Percentiles rank a stretch among this genome's conserved stretches.
phyloP scores from a whole-genome alignment of 2,113 vertebrate genomes.

The Clinocottus analis region DNA sequence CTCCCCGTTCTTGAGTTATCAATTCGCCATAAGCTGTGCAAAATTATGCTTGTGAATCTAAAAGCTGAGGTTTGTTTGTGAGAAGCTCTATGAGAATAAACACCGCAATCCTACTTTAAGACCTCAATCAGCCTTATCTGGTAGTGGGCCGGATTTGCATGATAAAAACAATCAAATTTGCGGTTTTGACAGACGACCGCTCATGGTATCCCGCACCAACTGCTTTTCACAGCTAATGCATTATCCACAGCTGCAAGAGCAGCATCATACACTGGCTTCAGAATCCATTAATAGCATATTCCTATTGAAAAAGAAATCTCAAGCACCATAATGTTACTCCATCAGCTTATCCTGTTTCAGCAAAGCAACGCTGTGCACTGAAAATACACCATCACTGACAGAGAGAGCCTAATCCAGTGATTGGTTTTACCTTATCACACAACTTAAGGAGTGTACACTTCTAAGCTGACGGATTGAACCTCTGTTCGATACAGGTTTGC shows the following conservation, averaged over 20 bases:
- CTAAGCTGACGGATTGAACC: constrained; percentile 88
- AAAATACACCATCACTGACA: constrained; percentile 74
- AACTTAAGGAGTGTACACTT: constrained; percentile 88
- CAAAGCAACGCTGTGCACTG: constrained; percentile 62
- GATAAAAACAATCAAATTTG: constrained; percentile 73
- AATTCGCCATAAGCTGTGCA: constrained; percentile 75
- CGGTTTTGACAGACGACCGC: constrained; percentile 63
- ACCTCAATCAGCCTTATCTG: constrained; percentile 74
- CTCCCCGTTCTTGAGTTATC: constrained; percentile 71
- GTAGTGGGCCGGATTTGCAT: constrained; percentile 71
- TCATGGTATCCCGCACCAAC: constrained; percentile 59
- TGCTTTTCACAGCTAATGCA: constrained; percentile 76
- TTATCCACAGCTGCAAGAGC: constrained; percentile 68
- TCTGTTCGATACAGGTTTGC: constrained; percentile 88
- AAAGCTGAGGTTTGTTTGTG: constrained; percentile 74
- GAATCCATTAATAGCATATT: constrained; percentile 77
- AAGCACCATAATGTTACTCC: constrained; percentile 73
- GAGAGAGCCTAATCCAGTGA: constrained; percentile 84
- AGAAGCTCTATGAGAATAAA: constrained; percentile 74
- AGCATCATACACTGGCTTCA: constrained; percentile 54
- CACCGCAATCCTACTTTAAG: constrained; percentile 68
- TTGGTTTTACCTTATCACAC: constrained; percentile 88
- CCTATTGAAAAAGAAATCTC: constrained; percentile 71
- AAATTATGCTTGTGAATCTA: constrained; percentile 66
- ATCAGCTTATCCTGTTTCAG: constrained; percentile 77